Conservation (phyloP, 1,140 invertebrate genomes). For the Idris sp. region DNA sequence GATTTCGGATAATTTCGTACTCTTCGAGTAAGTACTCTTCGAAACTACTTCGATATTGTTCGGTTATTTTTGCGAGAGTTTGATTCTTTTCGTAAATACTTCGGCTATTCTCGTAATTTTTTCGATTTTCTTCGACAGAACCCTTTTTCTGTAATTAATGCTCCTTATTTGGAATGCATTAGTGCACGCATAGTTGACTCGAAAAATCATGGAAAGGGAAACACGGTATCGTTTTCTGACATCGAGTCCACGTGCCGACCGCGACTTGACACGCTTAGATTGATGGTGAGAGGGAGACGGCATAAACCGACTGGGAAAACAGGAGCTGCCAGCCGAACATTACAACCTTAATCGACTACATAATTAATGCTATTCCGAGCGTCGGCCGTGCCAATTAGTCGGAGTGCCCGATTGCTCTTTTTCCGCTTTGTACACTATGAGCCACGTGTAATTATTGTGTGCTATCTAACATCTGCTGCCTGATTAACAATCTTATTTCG, state of each 20-base stretch:
- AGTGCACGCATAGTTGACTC: slow-evolving; percentile 47
- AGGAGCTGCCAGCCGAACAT: slow-evolving; percentile 52
- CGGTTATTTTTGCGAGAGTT: too few species aligned
- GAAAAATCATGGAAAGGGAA: slow-evolving; percentile 39
- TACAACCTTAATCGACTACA: slow-evolving; percentile 73
- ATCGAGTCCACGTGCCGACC: slow-evolving; percentile 64
- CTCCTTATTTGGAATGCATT: slow-evolving; percentile 56
- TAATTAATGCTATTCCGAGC: slow-evolving; percentile 64
- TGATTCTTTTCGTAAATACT: too few species aligned
- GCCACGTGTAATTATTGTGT: slow-evolving; percentile 56
- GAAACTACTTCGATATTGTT: too few species aligned
- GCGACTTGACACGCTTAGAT: slow-evolving; percentile 68
- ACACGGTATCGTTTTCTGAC: slow-evolving; percentile 63
- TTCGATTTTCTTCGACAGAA: too few species aligned
- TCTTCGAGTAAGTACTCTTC: too few species aligned
- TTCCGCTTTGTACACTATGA: slow-evolving; percentile 25
- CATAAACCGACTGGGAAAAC: slow-evolving; percentile 63
- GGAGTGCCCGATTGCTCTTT: slow-evolving; percentile 54
- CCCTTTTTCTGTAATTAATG: slow-evolving; percentile 58
- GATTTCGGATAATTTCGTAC: too few species aligned
- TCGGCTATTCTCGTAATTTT: slow-evolving; percentile 53
- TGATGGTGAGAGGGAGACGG: slow-evolving; percentile 66
- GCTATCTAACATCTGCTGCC: slow-evolving; percentile 41
- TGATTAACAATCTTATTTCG: slow-evolving; percentile 46
- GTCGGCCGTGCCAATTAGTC: slow-evolving; percentile 49